Evolutionary conservation across 1,140 invertebrate species (phyloP), one percentile per base, ranked within the genome.

Genomic region (Zeugodacus cucurbitae): DNA sequence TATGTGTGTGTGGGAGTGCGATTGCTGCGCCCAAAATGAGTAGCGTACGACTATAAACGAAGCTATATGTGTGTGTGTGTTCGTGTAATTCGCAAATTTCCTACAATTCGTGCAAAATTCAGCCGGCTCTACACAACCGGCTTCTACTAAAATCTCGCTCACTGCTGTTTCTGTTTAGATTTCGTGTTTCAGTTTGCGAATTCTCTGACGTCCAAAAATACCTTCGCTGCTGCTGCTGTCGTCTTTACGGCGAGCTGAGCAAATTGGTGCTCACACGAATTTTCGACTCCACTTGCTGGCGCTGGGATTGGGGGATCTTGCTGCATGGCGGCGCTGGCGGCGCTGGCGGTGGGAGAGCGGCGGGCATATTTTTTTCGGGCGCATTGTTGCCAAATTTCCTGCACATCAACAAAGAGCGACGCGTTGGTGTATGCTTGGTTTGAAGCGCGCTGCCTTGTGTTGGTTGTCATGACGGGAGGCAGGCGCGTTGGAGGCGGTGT

Each of bases 351-450:
- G 14, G 34, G 17, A 14, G 74, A 82, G 41, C 17, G 70, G 70
- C 74, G 8, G n/a, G n/a, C n/a, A n/a, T n/a, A 26, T 37, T 82
- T 82, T 82, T 78, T 82, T 82, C 74, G 37, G 41, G n/a, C n/a
- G 74, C 74, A 82, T 44, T 82, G 74, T 82, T 82, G 74, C 74
- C 74, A 82, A 82, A 82, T 82, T 82, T 82, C 74, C n/a, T 82
- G 44, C 74, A 82, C 74, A 82, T 26, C 74, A 82, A 41, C 34
- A 10, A 74, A 41, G 20, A 20, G 26, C 14, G 6, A 29, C 41
- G 74, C 41, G 41, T 44, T 48, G 41, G 22, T 44, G 41, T 48
- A 14, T 48, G 74, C 1, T 82, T 82, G 74, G 41, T 82, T 82
- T 82, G 67, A 32, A 34, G 62, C 10, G 62, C n/a, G 3, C 14